Evolutionary conservation across 1,140 invertebrate genomes (phyloP), one percentile per base, ranked within the genome.

Genomic region (Listronotus oregonensis): DNA sequence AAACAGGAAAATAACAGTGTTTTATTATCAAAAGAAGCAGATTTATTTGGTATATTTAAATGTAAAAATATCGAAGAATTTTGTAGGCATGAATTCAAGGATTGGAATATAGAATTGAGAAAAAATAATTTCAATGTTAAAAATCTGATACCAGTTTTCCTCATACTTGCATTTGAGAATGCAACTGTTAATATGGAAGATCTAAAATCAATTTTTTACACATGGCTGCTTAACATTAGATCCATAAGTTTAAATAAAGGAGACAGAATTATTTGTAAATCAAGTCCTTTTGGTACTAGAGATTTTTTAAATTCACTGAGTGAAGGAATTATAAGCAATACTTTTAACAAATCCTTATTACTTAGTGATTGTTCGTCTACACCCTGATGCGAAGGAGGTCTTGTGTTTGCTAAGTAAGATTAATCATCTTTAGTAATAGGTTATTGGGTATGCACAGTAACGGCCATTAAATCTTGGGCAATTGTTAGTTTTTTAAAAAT

Each of bases 301-400:
- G 39, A 50, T 10, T 61, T 61, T 50, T 40, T 61, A 12, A 50
- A 61, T 40, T 50, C 58, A 21, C 1, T 61, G 17, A 50, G 17
- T 51, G 37, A 61, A 40, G 58, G 58, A 18, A 61, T 61, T 39
- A 46, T 61, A 18, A 50, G 46, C 11, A 51, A 11, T 17, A 27
- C 49, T 40, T 51, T 61, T 12, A 31, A 40, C 11, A 51, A 51
- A 14, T 50, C 46, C 9, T 40, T 87, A 4, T 71, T 87, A 39
- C 79, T 87, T 15, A 86, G 82, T 17, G 86, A 87, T 67, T 82
- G 84, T 2, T 79, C 82, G 14, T 82, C 84, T 0, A 80, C 84
- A 0, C 73, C 84, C 0, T 83, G 85, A 50, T 84, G 81, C 21
- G 85, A 87, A 74, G 86, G 87, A 5, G 84, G 82, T 49, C 84